Evolutionary conservation across 1,140 invertebrate species (phyloP), one percentile per base, ranked within the genome.

Genomic region (Acromyrmex echinatior): DNA sequence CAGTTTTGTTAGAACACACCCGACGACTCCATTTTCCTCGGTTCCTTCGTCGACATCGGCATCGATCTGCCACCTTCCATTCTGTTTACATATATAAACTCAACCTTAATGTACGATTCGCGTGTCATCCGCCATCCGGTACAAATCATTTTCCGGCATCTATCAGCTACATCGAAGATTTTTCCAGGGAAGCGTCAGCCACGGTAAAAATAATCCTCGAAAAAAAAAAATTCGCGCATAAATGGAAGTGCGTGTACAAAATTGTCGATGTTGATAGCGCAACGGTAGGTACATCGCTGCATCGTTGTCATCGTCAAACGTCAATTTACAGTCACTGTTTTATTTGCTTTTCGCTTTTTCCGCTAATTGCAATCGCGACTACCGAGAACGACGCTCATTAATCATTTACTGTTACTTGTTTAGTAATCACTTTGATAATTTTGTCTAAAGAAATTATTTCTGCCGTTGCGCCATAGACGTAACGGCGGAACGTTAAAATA

Each of bases 71-170:
- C 63, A 28, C 66, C 58, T 84, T 87, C 86, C 80, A 65, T 25
- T 60, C 84, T 92, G 88, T 92, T 90, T 88, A 90, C 87, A 90
- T 86, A 86, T 90, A 87, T 90, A 88, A 89, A 90, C 87, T 80
- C 84, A 81, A 49, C 84, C 74, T 80, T 93, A 93, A 93, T 93
- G 91, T 73, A 89, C 63, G 89, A 89, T 88, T 93, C 88, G 92
- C 92, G 92, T 93, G 92, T 92, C 91, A 90, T 90, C 82, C 80
- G 68, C 39, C 31, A 53, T 28, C 66, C 80, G 51, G 78, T 86
- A 87, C 87, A 76, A 91, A 92, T 90, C 88, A 73, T 86, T 87
- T 90, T 28, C 49, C 49, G 28, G 63, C 58, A 85, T 84, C 71
- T 31, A 68, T 70, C 35, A 1, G 56, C 21, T 58, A 60, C 16